Evolutionary conservation across 2,113 vertebrate genomes (phyloP), one percentile per base, ranked within the genome.

Genomic region (Pachyramphus minor): DNA sequence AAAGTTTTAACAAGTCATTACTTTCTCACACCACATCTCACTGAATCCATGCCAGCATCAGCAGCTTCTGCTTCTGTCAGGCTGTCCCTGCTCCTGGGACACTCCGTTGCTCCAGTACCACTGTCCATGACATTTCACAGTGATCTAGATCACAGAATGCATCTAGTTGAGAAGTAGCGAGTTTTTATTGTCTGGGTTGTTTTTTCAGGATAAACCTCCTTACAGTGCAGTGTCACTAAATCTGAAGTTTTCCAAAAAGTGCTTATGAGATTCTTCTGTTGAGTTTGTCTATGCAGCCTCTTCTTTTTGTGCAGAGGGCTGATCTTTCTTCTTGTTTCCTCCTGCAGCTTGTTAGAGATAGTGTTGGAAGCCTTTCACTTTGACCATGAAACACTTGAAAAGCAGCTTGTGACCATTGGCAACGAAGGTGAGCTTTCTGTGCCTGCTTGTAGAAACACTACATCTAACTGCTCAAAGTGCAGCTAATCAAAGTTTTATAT

Each of bases 331-430:
- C 35, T 1, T 72, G n/a, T 73, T 87, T 64, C 83, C 6, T 94
- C 81, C 74, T 15, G 31, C 96, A 99, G 99, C 95, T 97, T 99
- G 94, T 96, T 99, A 71, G 98, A 99, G 80, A 99, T 97, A 2
- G 98, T 99, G 56, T 97, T 99, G 85, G 99, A 99, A 83, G 98
- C 99, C 30, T 99, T 99, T 96, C 99, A 99, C 86, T 99, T 99
- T 42, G 99, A 99, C 96, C 96, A 98, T 39, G 94, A 98, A 91
- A 99, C 98, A 5, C 98, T 99, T 92, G 98, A 97, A 97, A 98
- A 98, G 91, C 98, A 99, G 92, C 98, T 99, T 89, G 83, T 98
- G 91, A 98, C 97, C 11, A 93, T 98, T 91, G 98, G 98, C 82
- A 97, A 68, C 89, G 97, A 97, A 91, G 98, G 99, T 99, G 89